A percentile compares a stretch with the other conserved stretches of the same genome.
Evolutionary conservation across 23 tunicate genomes (phyloP).

Genomic region (Styela clava): DNA sequence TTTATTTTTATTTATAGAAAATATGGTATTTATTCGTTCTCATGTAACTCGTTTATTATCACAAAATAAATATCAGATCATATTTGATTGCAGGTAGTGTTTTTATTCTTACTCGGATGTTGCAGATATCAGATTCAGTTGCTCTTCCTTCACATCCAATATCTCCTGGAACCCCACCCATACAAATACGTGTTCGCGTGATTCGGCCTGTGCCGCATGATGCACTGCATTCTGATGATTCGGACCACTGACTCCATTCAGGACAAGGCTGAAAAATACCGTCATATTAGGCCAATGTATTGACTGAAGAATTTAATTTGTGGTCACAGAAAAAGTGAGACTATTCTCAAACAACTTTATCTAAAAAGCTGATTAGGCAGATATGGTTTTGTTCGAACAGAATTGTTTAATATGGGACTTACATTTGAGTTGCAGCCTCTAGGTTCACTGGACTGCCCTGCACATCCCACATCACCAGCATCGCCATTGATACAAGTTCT

Average conservation of each 20-base stretch:
- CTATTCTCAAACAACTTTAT: too few relatives aligned
- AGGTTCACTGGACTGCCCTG: conserved; percentile 46
- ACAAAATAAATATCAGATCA: background rate
- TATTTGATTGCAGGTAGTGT: too few relatives aligned
- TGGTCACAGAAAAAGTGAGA: too few relatives aligned
- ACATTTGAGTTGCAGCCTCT: conserved; percentile 47
- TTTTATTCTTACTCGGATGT: conserved; percentile 42
- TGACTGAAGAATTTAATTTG: background rate
- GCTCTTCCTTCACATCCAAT: conserved; percentile 38
- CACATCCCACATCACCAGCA: conserved; percentile 45
- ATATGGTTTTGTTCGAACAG: too few relatives aligned
- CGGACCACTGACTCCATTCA: conserved; percentile 35
- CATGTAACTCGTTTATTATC: background rate
- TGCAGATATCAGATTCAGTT: conserved; percentile 39
- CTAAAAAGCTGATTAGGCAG: too few relatives aligned
- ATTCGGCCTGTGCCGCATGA: conserved; percentile 44
- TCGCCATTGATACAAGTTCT: conserved; percentile 60
- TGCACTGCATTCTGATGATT: conserved; percentile 24
- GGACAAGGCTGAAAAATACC: conserved; percentile 35
- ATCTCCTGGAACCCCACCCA: conserved; percentile 41
- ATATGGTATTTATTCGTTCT: background rate
- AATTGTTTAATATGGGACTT: too few relatives aligned
- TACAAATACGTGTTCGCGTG: conserved; percentile 26
- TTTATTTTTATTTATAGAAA: too few relatives aligned
- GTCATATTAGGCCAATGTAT: background rate